Percentiles rank a stretch among this genome's conserved stretches.
phyloP scores from a whole-genome alignment of 1,140 invertebrate genomes.

The Drosophila suzukii region DNA sequence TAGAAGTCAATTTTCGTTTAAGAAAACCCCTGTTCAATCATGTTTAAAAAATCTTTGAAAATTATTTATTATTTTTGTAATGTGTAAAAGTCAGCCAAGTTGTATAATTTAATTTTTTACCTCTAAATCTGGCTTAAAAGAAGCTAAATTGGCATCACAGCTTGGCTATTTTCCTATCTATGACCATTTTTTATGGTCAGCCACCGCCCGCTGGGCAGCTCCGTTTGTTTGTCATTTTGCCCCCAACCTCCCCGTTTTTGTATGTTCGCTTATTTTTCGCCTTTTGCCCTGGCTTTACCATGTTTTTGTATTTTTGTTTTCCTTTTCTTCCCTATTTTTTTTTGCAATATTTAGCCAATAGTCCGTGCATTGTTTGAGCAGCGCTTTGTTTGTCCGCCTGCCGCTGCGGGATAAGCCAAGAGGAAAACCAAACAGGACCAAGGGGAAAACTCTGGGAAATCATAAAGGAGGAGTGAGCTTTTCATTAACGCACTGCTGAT shows the following conservation, averaged over 20 bases:
- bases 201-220: slow-evolving; percentile 32
- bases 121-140: slow-evolving; percentile 8
- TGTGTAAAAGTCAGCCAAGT: background rate
- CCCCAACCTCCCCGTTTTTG: slow-evolving; percentile 6
- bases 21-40: too few species aligned
- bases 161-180: slow-evolving; percentile 4
- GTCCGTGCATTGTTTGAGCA: slow-evolving; percentile 68
- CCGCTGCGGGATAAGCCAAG: slow-evolving; percentile 29
- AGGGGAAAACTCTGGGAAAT: background rate
- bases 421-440: background rate
- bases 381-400: slow-evolving; percentile 60
- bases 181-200: slow-evolving; percentile 37
- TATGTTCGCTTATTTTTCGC: slow-evolving; percentile 9
- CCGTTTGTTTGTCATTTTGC: slow-evolving; percentile 19
- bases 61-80: background rate
- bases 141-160: background rate
- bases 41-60: background rate
- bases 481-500: slow-evolving; percentile 73
- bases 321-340: slow-evolving; percentile 13
- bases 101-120: too few species aligned
- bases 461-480: slow-evolving; percentile 17
- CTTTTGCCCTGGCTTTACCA: slow-evolving; percentile 11
- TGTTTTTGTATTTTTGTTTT: slow-evolving; percentile 9
- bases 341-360: slow-evolving; percentile 79
- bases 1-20: too few species aligned